Percentiles rank a stretch among this genome's conserved stretches.
These are phyloP conservation scores for Gallirallus australis DNA, from an alignment of 2,797 vertebrate genomes.

Conservation along the genomic window DNA sequence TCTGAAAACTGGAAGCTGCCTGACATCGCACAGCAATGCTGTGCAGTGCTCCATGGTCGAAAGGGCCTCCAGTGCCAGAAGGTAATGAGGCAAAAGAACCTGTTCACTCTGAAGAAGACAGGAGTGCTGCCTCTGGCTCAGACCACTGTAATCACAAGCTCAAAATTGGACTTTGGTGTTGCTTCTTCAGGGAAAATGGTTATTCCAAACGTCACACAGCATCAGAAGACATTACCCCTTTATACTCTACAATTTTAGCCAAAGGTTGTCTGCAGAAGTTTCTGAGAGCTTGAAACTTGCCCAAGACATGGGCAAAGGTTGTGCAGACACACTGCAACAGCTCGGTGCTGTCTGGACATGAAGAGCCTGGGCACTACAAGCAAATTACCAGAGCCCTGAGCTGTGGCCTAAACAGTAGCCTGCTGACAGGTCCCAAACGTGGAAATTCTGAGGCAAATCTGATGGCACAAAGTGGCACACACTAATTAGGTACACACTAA, in stretches of 20 bases:
- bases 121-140: background rate
- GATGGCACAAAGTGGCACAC: background rate
- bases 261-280: background rate
- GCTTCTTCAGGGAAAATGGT: background rate
- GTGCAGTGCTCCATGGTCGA: accelerated
- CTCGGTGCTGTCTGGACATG: background rate
- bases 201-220: background rate
- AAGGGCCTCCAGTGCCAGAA: background rate
- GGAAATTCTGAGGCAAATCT: background rate
- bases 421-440: background rate
- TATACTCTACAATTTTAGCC: background rate
- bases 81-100: background rate
- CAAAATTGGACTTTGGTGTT: background rate
- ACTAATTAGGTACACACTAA: background rate
- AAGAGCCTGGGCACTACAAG: background rate
- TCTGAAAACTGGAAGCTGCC: background rate
- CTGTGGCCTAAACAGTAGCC: background rate
- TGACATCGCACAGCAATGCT: background rate
- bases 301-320: background rate
- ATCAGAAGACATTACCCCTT: background rate
- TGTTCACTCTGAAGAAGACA: background rate
- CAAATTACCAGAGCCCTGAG: background rate
- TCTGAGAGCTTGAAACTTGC: background rate
- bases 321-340: background rate
- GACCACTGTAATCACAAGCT: background rate